phyloP scores from a whole-genome alignment of 2,113 vertebrate genomes.

The Glaucidium brasilianum region DNA sequence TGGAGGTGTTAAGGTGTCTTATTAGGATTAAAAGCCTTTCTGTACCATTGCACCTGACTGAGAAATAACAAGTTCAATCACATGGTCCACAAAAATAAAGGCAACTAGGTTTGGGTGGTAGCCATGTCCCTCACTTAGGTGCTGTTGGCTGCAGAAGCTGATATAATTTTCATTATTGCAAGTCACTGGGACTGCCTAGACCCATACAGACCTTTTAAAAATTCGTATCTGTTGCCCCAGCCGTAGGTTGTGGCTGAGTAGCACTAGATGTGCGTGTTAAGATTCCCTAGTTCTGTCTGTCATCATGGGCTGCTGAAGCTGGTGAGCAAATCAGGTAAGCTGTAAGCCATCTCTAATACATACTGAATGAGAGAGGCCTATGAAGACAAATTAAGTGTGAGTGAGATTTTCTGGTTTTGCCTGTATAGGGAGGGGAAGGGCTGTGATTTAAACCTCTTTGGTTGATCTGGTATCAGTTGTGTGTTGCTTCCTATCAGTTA shows the following conservation, averaged over 20 bases:
- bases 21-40: background rate
- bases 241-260: background rate
- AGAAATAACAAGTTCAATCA: background rate
- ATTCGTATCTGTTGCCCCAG: background rate
- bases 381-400: background rate
- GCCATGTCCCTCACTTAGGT: background rate
- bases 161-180: accelerated
- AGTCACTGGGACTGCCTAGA: background rate
- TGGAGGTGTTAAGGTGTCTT: background rate
- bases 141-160: background rate
- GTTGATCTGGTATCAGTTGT: background rate
- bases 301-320: background rate
- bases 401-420: background rate
- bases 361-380: background rate
- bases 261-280: accelerated
- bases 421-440: background rate
- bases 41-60: background rate
- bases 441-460: background rate
- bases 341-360: background rate
- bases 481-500: background rate
- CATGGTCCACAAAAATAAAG: background rate
- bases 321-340: background rate
- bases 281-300: background rate
- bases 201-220: background rate
- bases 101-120: background rate